Evolutionary conservation across 2,113 vertebrate species (phyloP), one percentile per base, ranked within the genome.

Genomic region (Paracanthobrama guichenoti): DNA sequence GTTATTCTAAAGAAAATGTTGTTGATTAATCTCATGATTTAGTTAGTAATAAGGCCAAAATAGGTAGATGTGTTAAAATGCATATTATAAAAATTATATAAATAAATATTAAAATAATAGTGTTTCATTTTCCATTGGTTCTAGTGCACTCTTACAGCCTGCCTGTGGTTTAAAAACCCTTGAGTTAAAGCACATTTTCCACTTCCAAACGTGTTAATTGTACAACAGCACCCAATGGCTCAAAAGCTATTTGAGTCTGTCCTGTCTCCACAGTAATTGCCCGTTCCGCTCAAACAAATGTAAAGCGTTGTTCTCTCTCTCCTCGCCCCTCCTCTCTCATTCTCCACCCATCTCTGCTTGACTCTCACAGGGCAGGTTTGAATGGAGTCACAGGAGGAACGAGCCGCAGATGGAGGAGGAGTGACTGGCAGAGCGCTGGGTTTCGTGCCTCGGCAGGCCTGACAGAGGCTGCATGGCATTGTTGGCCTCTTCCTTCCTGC

Each of bases 381-480:
- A 59, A 73, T 59, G 48, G 6, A 50, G 42, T n/a, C 60, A 57
- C 42, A 24, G 59, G 26, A 59, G 24, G 7, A 35, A 62, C 81
- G 22, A 81, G 18, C 73, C 50, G 31, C 10, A 75, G 13, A 59
- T 18, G n/a, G 26, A 73, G 28, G 55, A 31, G 81, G 31, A 60
- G 55, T 6, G 42, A 35, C 62, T 69, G 46, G 24, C 39, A 50
- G 14, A 42, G 13, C 13, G 42, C 3, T 50, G 67, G 22, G 60
- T 26, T 81, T 87, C 86, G 62, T 87, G 86, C 31, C 79, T 77
- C 79, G 28, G 83, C 86, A 87, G 73, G 86, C 62, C 73, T 87
- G 50, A 9, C 53, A 31, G 83, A 64, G 53, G 14, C 55, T 14
- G 60, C n/a, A 13, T 31, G 46, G 76, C 39, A 76, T 77, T 84